A percentile compares a stretch with the other conserved stretches of the same genome.
These are phyloP conservation scores for Caenorhabditis uteleia DNA, from an alignment of 2,888 invertebrate genomes.

Conservation along the genomic window DNA sequence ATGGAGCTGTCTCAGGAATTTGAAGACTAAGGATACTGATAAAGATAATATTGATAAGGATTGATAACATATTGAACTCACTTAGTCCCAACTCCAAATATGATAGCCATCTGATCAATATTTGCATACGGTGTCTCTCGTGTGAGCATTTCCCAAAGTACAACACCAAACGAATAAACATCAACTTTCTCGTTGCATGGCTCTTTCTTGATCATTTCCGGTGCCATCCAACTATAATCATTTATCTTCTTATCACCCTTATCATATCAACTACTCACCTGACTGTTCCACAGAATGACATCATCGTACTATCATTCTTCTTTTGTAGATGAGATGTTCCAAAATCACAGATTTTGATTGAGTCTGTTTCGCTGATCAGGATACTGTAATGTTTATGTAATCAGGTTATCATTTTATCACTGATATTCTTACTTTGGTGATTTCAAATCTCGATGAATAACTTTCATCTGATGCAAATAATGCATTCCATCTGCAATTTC, in stretches of 20 bases:
- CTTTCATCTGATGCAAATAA: conserved; percentile 92
- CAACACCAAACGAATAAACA: conserved; percentile 97
- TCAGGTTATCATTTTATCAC: background rate
- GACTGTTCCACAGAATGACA: conserved; percentile 93
- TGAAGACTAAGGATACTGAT: conserved; percentile 87
- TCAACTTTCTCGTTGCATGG: conserved; percentile 97
- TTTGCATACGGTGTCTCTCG: conserved; percentile 90
- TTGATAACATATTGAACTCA: conserved; percentile 15
- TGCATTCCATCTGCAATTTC: conserved; percentile 96
- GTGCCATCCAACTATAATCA: conserved; percentile 87
- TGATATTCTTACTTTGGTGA: conserved; percentile 88
- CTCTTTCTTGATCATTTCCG: conserved; percentile 94
- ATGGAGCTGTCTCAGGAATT: conserved; percentile 87
- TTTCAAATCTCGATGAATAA: conserved; percentile 96
- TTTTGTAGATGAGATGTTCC: conserved; percentile 79
- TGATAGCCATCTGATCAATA: conserved; percentile 93
- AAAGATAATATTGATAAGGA: background rate
- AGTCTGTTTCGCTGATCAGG: conserved; percentile 71
- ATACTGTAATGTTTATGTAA: conserved; percentile 67
- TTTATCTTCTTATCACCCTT: background rate
- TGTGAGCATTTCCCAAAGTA: conserved; percentile 95
- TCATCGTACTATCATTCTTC: conserved; percentile 76
- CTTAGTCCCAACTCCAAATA: conserved; percentile 90
- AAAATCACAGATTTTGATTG: conserved; percentile 95
- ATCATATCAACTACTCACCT: conserved; percentile 12